phyloP scores from a whole-genome alignment of 2,113 vertebrate genomes.

The Eupsittula cactorum region DNA sequence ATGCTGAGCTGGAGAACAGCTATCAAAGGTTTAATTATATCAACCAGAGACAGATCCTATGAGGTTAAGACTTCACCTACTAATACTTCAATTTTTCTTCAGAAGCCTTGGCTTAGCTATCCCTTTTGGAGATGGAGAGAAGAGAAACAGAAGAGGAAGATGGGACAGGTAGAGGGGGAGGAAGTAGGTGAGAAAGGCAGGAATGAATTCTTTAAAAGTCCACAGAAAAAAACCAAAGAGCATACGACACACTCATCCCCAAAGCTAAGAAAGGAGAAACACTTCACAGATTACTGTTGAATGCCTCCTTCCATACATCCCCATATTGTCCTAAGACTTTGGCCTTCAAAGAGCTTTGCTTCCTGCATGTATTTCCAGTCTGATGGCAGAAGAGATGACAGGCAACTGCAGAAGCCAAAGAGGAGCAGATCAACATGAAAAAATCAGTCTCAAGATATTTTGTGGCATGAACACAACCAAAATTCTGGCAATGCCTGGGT shows the following conservation, averaged over 20 bases:
- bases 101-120: background rate
- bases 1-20: background rate
- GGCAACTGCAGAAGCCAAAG: background rate
- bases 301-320: background rate
- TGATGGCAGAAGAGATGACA: background rate
- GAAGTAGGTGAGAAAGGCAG: background rate
- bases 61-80: background rate
- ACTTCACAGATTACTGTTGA: background rate
- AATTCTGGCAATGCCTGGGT: background rate
- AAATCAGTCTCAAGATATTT: background rate
- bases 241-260: background rate
- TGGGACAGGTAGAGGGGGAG: background rate
- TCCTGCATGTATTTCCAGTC: background rate
- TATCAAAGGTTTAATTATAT: background rate
- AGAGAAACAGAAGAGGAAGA: background rate
- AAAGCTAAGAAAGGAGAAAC: constrained; percentile 13
- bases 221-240: background rate
- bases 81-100: background rate
- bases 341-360: background rate
- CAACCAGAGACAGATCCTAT: background rate
- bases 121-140: background rate
- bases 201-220: background rate
- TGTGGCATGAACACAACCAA: background rate
- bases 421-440: background rate
- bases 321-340: background rate